phyloP scores from a whole-genome alignment of 2,113 vertebrate species.

The Marmota flaviventris region DNA sequence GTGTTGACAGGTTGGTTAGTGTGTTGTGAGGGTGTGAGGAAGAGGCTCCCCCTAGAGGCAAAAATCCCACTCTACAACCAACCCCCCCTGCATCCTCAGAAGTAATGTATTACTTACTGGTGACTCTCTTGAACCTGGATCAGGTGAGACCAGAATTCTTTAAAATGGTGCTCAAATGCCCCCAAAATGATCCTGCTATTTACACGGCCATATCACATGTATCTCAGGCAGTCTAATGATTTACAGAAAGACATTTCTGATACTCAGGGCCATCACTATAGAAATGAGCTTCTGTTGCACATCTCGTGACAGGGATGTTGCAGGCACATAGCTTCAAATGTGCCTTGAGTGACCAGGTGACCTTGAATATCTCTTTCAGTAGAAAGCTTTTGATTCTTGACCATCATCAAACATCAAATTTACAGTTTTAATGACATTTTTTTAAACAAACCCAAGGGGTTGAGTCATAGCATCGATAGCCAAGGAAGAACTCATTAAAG shows the following conservation, averaged over 20 bases:
- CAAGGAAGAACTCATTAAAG: conserved; percentile 40
- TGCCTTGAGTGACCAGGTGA: background rate
- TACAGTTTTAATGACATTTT: conserved; percentile 19
- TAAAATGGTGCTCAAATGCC: background rate
- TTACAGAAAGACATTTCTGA: background rate
- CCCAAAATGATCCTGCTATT: background rate
- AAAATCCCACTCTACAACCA: background rate
- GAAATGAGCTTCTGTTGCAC: background rate
- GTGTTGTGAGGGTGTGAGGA: background rate
- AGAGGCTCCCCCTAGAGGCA: background rate
- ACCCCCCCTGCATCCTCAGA: background rate
- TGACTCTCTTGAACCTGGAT: background rate
- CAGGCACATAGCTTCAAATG: background rate
- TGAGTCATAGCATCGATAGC: conserved; percentile 44
- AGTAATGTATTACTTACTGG: fast-evolving
- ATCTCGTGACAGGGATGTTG: background rate
- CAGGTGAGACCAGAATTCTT: background rate
- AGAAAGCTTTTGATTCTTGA: conserved; percentile 21
- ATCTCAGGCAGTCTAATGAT: background rate
- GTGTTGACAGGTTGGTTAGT: background rate
- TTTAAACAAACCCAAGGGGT: conserved; percentile 35
- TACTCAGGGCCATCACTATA: background rate
- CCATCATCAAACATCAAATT: background rate
- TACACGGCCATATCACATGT: background rate
- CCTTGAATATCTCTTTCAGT: background rate